Percentiles rank a stretch among this genome's conserved stretches.
phyloP scores from a whole-genome alignment of 2,888 invertebrate species.

The Aphodius sticticus region DNA sequence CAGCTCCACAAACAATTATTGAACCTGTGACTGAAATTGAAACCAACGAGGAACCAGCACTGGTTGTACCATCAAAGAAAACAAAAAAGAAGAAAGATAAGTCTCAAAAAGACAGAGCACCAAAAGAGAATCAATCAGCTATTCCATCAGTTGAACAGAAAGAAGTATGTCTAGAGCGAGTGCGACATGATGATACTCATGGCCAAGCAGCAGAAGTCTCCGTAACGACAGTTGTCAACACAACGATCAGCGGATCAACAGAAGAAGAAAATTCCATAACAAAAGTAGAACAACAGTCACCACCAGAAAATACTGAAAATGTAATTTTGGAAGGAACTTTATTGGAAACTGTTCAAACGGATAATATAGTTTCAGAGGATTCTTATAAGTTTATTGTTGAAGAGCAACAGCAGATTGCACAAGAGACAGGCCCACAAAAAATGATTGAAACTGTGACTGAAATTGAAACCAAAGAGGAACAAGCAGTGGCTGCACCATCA shows the following conservation, averaged over 20 bases:
- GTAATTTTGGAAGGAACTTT: background rate
- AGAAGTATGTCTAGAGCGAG: background rate
- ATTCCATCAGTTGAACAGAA: background rate
- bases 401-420: background rate
- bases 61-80: background rate
- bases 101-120: conserved; percentile 13
- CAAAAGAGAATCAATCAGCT: background rate
- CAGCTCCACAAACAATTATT: background rate
- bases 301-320: conserved; percentile 11
- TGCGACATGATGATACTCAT: background rate
- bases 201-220: background rate
- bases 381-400: too few species aligned
- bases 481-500: background rate
- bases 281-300: conserved; percentile 8
- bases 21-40: background rate
- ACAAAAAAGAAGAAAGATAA: background rate
- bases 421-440: background rate
- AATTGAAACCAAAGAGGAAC: background rate
- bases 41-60: background rate
- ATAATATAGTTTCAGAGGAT: background rate
- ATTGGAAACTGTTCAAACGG: background rate
- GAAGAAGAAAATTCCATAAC: conserved; percentile 10
- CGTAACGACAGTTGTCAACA: background rate
- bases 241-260: background rate
- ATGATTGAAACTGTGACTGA: conserved; percentile 8